Conservation (phyloP, 2,113 vertebrate genomes). For the Notarius quadriscutis region DNA sequence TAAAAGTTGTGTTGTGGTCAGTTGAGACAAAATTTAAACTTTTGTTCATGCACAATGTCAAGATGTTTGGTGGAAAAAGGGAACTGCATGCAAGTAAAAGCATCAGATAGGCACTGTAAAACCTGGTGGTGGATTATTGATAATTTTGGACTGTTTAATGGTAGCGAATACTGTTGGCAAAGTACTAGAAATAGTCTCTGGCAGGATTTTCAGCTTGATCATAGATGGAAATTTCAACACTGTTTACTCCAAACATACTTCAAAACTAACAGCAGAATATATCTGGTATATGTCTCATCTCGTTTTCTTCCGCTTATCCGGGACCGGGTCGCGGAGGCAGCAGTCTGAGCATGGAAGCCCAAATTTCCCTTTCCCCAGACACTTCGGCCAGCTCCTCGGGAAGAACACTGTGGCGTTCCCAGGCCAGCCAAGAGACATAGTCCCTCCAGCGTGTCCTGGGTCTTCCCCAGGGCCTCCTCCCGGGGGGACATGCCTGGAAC, state of each 20-base stretch:
- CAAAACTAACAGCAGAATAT: background rate
- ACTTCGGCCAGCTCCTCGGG: too few species aligned
- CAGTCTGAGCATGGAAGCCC: too few species aligned
- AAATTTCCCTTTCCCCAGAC: too few species aligned
- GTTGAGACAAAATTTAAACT: background rate
- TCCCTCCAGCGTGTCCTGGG: too few species aligned
- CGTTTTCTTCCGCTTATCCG: too few species aligned
- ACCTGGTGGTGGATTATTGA: background rate
- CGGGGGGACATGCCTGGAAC: too few species aligned
- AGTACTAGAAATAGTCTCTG: background rate
- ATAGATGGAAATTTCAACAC: background rate
- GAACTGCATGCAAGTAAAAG: background rate
- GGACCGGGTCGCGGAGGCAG: too few species aligned
- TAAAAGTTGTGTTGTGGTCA: background rate
- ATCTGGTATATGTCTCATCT: background rate
- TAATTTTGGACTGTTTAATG: background rate
- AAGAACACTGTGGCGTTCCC: too few species aligned
- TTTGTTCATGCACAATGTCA: background rate
- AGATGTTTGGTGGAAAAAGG: background rate
- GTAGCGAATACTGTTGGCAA: background rate
- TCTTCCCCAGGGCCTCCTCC: too few species aligned
- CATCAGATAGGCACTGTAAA: background rate
- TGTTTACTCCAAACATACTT: background rate
- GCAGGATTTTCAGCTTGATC: background rate
- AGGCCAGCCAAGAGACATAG: too few species aligned